Conservation (phyloP, 2,797 vertebrate genomes). For the Sebastes trivittatus region DNA sequence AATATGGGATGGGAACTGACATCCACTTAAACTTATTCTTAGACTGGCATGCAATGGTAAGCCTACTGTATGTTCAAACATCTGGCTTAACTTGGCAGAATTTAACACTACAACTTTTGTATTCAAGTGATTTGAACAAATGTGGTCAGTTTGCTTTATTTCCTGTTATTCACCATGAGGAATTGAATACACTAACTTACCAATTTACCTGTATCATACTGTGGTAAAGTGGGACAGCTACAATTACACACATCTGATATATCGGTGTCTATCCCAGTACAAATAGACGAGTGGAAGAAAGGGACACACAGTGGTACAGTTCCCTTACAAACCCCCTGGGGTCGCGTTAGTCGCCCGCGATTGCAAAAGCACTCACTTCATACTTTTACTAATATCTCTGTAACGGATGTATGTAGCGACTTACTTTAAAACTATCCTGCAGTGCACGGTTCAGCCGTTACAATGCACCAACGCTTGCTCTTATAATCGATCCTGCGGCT, state of each 20-base stretch:
- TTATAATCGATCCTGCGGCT: accelerated
- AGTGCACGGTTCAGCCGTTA: no score
- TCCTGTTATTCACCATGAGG: not conserved
- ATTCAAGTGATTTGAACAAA: not conserved
- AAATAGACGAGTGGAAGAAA: not conserved
- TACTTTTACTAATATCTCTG: no score
- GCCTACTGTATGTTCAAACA: not conserved
- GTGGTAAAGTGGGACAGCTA: not conserved
- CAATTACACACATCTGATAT: not conserved
- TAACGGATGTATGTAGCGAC: no score
- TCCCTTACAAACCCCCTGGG: no score
- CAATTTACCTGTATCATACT: not conserved
- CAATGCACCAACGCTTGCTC: no score
- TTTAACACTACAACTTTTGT: not conserved
- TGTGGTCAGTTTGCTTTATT: not conserved
- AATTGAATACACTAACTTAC: not conserved
- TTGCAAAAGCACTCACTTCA: no score
- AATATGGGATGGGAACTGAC: not conserved
- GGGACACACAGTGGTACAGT: not conserved
- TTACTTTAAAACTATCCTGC: no score
- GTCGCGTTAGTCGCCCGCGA: accelerated
- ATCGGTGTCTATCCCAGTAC: not conserved
- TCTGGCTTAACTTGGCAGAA: not conserved
- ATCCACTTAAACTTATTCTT: not conserved
- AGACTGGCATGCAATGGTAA: not conserved